phyloP scores from a whole-genome alignment of 2,113 vertebrate genomes.

The Lycaon pictus region DNA sequence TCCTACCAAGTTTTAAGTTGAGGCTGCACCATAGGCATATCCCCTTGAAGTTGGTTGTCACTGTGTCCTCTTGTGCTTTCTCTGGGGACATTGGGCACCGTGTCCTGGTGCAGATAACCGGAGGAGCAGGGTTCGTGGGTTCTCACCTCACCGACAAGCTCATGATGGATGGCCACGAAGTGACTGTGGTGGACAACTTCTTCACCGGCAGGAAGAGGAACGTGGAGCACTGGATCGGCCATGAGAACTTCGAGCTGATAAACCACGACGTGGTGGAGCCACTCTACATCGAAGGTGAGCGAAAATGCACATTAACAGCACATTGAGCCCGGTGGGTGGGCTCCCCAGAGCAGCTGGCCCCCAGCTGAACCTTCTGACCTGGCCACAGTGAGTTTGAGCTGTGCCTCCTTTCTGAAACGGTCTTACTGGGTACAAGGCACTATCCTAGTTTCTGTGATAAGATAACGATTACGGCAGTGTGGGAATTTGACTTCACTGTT shows the following conservation, averaged over 20 bases:
- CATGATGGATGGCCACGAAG: slow-evolving; percentile 99
- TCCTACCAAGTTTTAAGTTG: background rate
- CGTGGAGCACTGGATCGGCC: slow-evolving; percentile 99
- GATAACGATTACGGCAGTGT: fast-evolving
- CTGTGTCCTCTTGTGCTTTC: slow-evolving; percentile 80
- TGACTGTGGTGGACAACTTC: slow-evolving; percentile 99
- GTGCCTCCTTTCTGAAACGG: background rate
- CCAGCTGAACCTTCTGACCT: fast-evolving
- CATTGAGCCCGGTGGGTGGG: fast-evolving
- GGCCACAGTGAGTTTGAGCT: background rate
- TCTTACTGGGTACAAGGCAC: background rate
- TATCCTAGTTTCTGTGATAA: background rate
- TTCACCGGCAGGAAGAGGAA: slow-evolving; percentile 99
- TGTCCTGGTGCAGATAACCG: slow-evolving; percentile 93
- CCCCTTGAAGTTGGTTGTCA: slow-evolving; percentile 68
- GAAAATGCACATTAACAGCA: fast-evolving
- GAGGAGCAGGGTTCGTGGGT: slow-evolving; percentile 98
- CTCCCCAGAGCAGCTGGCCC: no score
- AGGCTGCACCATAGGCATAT: slow-evolving; percentile 45
- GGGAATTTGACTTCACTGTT: background rate
- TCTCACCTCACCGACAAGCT: slow-evolving; percentile 99
- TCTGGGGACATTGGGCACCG: slow-evolving; percentile 82
- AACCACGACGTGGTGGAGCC: slow-evolving; percentile 99
- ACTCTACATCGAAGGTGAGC: slow-evolving; percentile 98
- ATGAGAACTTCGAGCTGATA: slow-evolving; percentile 99